A percentile compares a stretch with the other conserved stretches of the same genome.
Conservation (phyloP, 2,888 invertebrate genomes). For the Chorisops tibialis region DNA sequence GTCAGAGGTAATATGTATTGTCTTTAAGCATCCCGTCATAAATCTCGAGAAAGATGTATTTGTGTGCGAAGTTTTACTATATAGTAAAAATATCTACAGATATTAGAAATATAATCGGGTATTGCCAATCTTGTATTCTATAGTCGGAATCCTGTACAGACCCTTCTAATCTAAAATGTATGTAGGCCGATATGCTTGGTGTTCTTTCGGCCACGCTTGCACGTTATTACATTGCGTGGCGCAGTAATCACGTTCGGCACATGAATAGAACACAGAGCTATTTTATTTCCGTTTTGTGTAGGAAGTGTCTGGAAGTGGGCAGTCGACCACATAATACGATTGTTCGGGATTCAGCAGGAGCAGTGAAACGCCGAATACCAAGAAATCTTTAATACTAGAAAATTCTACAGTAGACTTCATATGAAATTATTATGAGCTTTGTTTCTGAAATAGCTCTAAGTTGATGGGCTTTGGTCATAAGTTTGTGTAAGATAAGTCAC, state of each 20-base stretch:
- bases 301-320: not conserved
- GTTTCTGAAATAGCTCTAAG: too few species aligned
- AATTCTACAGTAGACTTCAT: too few species aligned
- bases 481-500: too few species aligned
- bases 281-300: slow-evolving; percentile 5
- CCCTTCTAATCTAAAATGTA: too few species aligned
- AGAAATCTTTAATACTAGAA: too few species aligned
- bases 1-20: not conserved
- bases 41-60: not conserved
- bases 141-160: too few species aligned
- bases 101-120: not conserved
- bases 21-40: not conserved
- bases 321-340: too few species aligned
- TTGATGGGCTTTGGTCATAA: too few species aligned
- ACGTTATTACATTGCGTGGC: slow-evolving; percentile 27
- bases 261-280: slow-evolving; percentile 16
- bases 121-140: not conserved
- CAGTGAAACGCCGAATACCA: too few species aligned
- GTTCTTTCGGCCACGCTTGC: slow-evolving; percentile 19
- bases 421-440: too few species aligned
- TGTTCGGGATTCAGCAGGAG: too few species aligned
- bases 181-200: slow-evolving; percentile 7
- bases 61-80: not conserved
- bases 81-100: not conserved
- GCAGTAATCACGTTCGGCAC: slow-evolving; percentile 29